Evolutionary conservation across 30 jellyfish, hydroid and myxozoan genomes (phyloP).

Genomic region (Cassiopea andromeda): DNA sequence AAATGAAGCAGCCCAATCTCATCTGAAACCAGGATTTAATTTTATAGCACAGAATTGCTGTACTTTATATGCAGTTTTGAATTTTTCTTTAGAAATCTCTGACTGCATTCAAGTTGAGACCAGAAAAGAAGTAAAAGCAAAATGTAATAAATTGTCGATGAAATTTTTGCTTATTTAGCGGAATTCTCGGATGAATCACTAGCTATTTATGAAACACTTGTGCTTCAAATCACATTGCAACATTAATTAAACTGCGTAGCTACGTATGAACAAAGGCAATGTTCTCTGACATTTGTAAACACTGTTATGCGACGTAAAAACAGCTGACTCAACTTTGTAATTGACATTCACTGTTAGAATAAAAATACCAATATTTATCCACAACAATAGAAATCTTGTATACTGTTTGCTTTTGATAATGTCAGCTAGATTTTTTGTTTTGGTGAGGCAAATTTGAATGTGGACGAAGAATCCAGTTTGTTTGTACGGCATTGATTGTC

Average conservation of each 20-base stretch:
- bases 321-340: conserved; percentile 30
- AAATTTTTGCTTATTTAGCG: too few species aligned
- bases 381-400: not conserved
- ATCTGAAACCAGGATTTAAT: too few species aligned
- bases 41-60: too few species aligned
- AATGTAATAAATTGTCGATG: too few species aligned
- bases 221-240: not conserved
- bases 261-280: not conserved
- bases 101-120: too few species aligned
- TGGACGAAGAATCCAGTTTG: conserved; percentile 11
- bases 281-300: not conserved
- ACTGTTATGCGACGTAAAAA: not conserved
- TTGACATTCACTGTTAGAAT: conserved; percentile 1
- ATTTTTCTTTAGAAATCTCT: too few species aligned
- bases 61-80: too few species aligned
- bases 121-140: too few species aligned
- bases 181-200: not conserved
- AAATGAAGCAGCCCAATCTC: too few species aligned
- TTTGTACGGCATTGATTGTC: conserved; percentile 49
- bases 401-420: not conserved
- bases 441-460: conserved; percentile 18
- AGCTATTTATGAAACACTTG: not conserved
- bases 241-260: not conserved
- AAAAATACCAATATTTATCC: conserved; percentile 25
- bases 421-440: conserved; percentile 2